These are phyloP conservation scores for Lasiommata megera DNA, from an alignment of 2,888 invertebrate species.

Conservation along the genomic window DNA sequence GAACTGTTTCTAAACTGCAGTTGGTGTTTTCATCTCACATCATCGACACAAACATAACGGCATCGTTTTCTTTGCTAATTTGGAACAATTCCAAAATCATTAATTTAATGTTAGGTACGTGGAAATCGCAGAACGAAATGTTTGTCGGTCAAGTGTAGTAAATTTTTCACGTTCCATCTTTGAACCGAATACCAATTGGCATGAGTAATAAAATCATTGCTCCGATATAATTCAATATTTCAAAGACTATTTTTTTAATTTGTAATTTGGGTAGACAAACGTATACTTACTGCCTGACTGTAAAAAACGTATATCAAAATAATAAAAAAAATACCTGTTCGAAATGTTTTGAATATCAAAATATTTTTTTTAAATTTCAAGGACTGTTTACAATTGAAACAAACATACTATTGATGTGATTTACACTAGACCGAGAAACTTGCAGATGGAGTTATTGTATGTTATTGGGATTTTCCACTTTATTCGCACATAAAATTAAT, in stretches of 20 bases:
- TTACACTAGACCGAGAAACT: neutral
- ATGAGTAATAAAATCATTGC: neutral
- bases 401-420: neutral
- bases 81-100: slow-evolving; percentile 32
- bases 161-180: neutral
- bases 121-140: slow-evolving; percentile 21
- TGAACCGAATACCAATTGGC: neutral
- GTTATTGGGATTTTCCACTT: neutral
- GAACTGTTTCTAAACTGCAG: neutral
- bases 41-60: slow-evolving; percentile 5
- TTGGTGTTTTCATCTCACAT: slow-evolving; percentile 8
- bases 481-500: neutral
- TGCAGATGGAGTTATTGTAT: neutral
- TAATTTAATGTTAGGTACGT: slow-evolving; percentile 26
- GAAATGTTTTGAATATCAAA: no score
- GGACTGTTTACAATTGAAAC: neutral
- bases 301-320: no score
- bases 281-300: no score
- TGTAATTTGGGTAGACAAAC: neutral
- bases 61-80: slow-evolving; percentile 17
- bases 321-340: no score
- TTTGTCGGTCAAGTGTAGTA: slow-evolving; percentile 17
- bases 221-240: neutral
- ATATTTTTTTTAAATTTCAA: neutral
- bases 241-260: neutral